Percentiles rank a stretch among this genome's conserved stretches.
phyloP scores from a whole-genome alignment of 2,113 vertebrate species.

The Phylloscopus whistleri region DNA sequence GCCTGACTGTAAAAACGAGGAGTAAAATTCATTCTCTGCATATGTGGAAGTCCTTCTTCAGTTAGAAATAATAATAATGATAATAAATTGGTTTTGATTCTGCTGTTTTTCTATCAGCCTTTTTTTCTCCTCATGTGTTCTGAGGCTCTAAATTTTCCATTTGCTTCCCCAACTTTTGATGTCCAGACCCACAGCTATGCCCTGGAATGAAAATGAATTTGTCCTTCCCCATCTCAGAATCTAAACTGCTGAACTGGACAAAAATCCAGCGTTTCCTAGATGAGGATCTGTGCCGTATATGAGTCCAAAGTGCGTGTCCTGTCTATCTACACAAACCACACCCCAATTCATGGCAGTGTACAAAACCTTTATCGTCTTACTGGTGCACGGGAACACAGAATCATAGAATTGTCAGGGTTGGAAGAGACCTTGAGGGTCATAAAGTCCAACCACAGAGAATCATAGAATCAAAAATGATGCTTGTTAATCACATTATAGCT shows the following conservation, averaged over 20 bases:
- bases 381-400: background rate
- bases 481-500: background rate
- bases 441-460: background rate
- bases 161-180: background rate
- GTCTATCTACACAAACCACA: background rate
- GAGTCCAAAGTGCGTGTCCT: background rate
- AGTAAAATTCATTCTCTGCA: fast-evolving
- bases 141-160: background rate
- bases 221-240: background rate
- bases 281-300: fast-evolving
- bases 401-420: background rate
- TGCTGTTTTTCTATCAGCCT: fast-evolving
- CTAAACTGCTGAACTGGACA: background rate
- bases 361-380: background rate
- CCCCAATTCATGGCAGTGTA: background rate
- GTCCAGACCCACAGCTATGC: background rate
- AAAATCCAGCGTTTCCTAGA: fast-evolving
- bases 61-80: background rate
- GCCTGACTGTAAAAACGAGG: fast-evolving
- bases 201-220: background rate
- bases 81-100: background rate
- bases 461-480: background rate
- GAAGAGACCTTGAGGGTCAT: background rate
- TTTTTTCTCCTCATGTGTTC: background rate
- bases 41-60: background rate